Percentiles rank a stretch among this genome's conserved stretches.
Evolutionary conservation across 2,113 vertebrate genomes (phyloP).

Genomic region (Lagenorhynchus albirostris): DNA sequence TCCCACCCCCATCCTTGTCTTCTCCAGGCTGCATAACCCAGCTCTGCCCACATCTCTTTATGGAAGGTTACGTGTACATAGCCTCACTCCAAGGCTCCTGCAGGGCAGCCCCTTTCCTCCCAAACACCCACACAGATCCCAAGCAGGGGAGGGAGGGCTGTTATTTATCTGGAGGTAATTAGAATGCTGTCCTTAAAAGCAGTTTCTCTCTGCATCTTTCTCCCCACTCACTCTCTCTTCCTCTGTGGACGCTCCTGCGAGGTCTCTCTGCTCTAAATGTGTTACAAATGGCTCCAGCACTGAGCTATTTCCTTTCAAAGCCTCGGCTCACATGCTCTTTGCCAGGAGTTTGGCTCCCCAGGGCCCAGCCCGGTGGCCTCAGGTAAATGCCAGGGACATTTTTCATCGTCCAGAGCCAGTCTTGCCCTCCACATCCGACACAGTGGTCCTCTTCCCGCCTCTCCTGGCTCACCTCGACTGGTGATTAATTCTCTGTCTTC

Average conservation of each 20-base stretch:
- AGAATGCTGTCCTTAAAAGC: neutral
- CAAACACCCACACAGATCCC: neutral
- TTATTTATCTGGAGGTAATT: neutral
- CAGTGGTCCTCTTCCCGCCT: neutral
- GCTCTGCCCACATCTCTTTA: neutral
- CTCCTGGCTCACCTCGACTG: neutral
- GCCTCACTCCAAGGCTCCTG: neutral
- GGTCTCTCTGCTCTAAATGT: neutral
- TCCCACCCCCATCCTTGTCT: no score
- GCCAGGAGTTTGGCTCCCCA: neutral
- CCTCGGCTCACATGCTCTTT: neutral
- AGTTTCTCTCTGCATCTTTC: fast-evolving
- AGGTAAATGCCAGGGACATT: slow-evolving; percentile 51
- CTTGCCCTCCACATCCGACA: neutral
- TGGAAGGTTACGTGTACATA: neutral
- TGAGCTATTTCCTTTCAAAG: neutral
- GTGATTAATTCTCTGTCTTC: neutral
- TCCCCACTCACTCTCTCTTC: neutral
- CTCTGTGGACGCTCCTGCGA: neutral
- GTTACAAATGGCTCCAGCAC: neutral
- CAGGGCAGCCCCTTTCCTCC: neutral
- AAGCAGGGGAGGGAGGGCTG: neutral
- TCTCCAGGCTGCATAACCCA: neutral
- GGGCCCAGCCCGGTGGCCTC: slow-evolving; percentile 13
- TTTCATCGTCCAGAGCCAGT: neutral